A percentile compares a stretch with the other conserved stretches of the same genome.
Evolutionary conservation across 2,888 invertebrate genomes (phyloP).

Genomic region (Noctua pronuba): DNA sequence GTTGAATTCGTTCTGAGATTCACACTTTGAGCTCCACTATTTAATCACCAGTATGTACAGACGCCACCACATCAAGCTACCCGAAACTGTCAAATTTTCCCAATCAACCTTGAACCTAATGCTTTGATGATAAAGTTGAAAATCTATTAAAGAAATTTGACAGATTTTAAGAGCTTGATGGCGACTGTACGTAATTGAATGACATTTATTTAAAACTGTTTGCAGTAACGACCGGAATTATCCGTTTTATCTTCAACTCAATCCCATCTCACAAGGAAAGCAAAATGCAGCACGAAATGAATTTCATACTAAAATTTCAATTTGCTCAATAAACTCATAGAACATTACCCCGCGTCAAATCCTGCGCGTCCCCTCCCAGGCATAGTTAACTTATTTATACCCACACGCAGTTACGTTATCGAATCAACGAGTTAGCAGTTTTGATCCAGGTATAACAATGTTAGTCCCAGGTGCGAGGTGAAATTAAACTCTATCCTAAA

Average conservation of each 20-base stretch:
- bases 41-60: not conserved
- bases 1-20: not conserved
- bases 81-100: too few species aligned
- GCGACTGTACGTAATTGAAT: not conserved
- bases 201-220: not conserved
- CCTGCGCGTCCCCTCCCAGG: conserved; percentile 10
- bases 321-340: conserved; percentile 6
- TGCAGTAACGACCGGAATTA: too few species aligned
- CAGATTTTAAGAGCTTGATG: too few species aligned
- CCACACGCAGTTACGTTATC: conserved; percentile 57
- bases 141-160: too few species aligned
- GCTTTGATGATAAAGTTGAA: too few species aligned
- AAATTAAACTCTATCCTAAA: conserved; percentile 68
- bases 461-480: conserved; percentile 68
- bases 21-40: not conserved
- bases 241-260: not conserved
- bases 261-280: not conserved
- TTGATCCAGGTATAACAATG: conserved; percentile 65
- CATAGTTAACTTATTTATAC: conserved; percentile 56
- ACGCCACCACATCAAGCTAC: too few species aligned
- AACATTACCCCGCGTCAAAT: conserved; percentile 24
- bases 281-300: conserved; percentile 9
- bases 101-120: too few species aligned
- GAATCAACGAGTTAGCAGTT: conserved; percentile 63
- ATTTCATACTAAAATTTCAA: not conserved